Conservation (phyloP, 2,888 invertebrate genomes). For the Drosophila recens region DNA sequence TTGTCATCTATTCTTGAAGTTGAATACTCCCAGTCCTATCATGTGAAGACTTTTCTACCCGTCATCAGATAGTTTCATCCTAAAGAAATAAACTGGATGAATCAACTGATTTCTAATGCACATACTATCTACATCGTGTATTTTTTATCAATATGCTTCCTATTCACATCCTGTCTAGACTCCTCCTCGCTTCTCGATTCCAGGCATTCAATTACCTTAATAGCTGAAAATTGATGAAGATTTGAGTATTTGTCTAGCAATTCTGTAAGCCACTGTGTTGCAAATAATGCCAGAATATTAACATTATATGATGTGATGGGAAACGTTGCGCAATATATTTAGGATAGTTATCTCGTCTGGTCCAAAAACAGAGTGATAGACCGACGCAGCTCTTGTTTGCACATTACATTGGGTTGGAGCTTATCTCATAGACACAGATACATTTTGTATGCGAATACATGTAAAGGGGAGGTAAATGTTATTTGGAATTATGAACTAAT, state of each 20-base stretch:
- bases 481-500: slow-evolving; percentile 10
- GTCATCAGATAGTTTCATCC: no score
- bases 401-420: slow-evolving; percentile 15
- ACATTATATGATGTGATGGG: slow-evolving; percentile 35
- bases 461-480: not conserved
- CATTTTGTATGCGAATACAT: slow-evolving; percentile 40
- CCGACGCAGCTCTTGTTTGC: slow-evolving; percentile 12
- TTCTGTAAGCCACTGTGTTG: slow-evolving; percentile 34
- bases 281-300: slow-evolving; percentile 36
- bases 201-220: not conserved
- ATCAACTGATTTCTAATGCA: no score
- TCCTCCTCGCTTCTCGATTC: not conserved
- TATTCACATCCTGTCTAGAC: slow-evolving; percentile 1
- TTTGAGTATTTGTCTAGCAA: not conserved
- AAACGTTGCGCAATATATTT: slow-evolving; percentile 35
- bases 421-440: slow-evolving; percentile 52
- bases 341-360: slow-evolving; percentile 29
- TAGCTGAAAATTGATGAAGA: not conserved
- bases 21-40: no score
- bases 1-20: no score
- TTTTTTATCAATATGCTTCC: not conserved
- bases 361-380: slow-evolving; percentile 12
- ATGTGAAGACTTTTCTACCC: no score
- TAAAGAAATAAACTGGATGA: no score
- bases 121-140: not conserved